phyloP scores from a whole-genome alignment of 1,140 invertebrate species.

The Anagrus nilaparvatae region DNA sequence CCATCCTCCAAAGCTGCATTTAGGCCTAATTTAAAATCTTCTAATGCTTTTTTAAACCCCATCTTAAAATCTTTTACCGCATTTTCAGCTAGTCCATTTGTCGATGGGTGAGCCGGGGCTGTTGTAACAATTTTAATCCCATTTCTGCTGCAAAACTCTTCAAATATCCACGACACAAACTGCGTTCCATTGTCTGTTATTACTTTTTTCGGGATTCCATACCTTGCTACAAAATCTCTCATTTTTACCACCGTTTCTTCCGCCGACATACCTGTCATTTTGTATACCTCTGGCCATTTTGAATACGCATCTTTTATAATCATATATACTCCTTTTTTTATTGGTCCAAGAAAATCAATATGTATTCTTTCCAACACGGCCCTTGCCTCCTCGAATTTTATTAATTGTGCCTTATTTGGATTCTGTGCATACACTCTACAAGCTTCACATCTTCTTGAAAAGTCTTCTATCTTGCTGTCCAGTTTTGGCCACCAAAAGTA shows the following conservation, averaged over 20 bases:
- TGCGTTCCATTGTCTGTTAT: slow-evolving; percentile 21
- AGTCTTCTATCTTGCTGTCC: no score
- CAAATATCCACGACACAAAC: slow-evolving; percentile 20
- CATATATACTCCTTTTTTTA: not conserved
- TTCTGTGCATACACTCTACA: no score
- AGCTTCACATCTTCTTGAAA: no score
- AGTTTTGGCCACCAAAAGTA: slow-evolving; percentile 1
- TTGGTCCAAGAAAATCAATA: not conserved
- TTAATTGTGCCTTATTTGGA: no score
- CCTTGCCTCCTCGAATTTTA: no score
- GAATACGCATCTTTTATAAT: not conserved
- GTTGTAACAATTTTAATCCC: slow-evolving; percentile 18
- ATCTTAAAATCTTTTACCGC: no score
- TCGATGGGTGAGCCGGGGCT: slow-evolving; percentile 22
- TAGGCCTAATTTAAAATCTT: no score
- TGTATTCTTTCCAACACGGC: no score
- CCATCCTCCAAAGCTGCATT: no score
- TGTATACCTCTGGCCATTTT: not conserved
- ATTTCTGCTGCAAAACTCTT: slow-evolving; percentile 20
- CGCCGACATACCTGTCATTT: slow-evolving; percentile 9
- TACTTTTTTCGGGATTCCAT: slow-evolving; percentile 19
- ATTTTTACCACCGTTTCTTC: slow-evolving; percentile 18
- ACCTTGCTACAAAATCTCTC: slow-evolving; percentile 20
- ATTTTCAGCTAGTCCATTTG: slow-evolving; percentile 28
- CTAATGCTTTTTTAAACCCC: no score